These are phyloP conservation scores for Parascotia fuliginaria DNA, from an alignment of 2,888 invertebrate genomes.

Conservation along the genomic window DNA sequence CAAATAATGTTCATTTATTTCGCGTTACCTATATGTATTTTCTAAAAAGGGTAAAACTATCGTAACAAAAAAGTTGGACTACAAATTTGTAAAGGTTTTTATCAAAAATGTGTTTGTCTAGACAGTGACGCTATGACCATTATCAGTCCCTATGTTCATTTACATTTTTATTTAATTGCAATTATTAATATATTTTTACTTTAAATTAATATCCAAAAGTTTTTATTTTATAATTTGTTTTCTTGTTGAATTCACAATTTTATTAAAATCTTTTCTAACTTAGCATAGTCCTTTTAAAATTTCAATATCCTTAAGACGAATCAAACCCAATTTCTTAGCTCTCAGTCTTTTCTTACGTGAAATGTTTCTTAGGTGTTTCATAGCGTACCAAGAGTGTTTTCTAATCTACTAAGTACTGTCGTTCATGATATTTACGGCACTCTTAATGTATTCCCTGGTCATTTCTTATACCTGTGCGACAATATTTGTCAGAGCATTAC, in stretches of 20 bases:
- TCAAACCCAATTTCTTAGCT: background rate
- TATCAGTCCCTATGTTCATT: conserved; percentile 22
- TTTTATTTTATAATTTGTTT: background rate
- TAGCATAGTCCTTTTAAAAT: no score
- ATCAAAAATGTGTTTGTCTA: conserved; percentile 72
- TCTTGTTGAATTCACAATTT: no score
- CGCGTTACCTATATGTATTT: conserved; percentile 60
- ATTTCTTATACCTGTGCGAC: background rate
- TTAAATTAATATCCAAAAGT: no score
- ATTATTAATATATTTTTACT: no score
- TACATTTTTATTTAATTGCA: background rate
- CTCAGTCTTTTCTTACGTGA: background rate
- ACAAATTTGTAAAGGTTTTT: conserved; percentile 79
- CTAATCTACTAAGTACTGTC: conserved; percentile 6
- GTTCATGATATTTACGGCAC: conserved; percentile 1
- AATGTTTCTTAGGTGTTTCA: background rate
- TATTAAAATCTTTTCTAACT: no score
- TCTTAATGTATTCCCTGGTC: background rate
- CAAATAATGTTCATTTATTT: conserved; percentile 55
- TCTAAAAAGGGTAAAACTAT: conserved; percentile 74
- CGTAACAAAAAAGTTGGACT: conserved; percentile 65
- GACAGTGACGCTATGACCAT: conserved; percentile 41
- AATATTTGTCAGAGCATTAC: background rate
- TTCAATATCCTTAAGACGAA: background rate
- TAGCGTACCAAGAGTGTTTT: background rate